Evolutionary conservation across 2,888 invertebrate genomes (phyloP), one percentile per base, ranked within the genome.

Genomic region (Osedax frankpressi): DNA sequence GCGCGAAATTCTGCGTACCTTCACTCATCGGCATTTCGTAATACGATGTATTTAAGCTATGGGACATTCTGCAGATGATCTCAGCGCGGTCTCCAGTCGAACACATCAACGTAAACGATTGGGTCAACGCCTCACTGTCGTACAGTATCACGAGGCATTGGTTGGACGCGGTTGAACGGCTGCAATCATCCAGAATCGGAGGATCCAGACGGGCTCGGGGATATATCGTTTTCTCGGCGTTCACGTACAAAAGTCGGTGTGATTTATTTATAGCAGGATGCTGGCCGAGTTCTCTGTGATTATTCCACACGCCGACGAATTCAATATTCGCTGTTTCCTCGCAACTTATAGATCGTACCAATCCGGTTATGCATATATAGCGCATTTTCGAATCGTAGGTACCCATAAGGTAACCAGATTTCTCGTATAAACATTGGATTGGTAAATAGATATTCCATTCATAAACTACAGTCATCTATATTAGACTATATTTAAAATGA

Each of bases 401-500:
- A 19, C 69, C 69, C 25, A 69, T 30, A 24, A 69, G 69, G 25
- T 25, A 24, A 69, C 69, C 69, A 28, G 69, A 28, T 28, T 30
- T 14, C 14, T 69, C 69, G 25, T 11, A 25, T 2, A 69, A 3
- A 11, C 69, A 69, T 30, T 69, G 69, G 6, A 69, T 30, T n/a
- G 69, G 69, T 28, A 69, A 30, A n/a, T 29, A 69, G 11, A 69
- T 19, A 25, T 69, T 69, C 69, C 44, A 44, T 6, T 44, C 44
- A 19, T 6, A n/a, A n/a, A n/a, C n/a, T n/a, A n/a, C n/a, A n/a
- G n/a, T n/a, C n/a, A n/a, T n/a, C n/a, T n/a, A n/a, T n/a, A n/a
- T n/a, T n/a, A n/a, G n/a, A n/a, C n/a, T n/a, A n/a, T n/a, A n/a
- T n/a, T n/a, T n/a, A n/a, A n/a, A n/a, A n/a, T n/a, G n/a, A n/a